Evolutionary conservation across 1,140 invertebrate genomes (phyloP), one percentile per base, ranked within the genome.

Genomic region (Philaenus spumarius): DNA sequence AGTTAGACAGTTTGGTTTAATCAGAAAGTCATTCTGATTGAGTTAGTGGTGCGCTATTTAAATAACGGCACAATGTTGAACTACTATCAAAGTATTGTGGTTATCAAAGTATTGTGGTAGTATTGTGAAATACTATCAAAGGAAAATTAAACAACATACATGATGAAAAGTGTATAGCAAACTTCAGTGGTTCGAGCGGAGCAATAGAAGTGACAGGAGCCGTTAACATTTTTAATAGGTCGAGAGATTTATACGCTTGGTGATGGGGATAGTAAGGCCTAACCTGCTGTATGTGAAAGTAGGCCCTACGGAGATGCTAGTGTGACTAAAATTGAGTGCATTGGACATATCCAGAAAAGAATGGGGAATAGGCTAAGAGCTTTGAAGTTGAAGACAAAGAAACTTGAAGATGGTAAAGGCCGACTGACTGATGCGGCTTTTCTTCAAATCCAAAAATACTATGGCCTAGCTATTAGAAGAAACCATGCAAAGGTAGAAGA

Each of bases 401-500:
- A 22, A 61, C 52, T 64, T 43, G 23, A 17, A 52, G 5, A 52
- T 46, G 43, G 60, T 45, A 60, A 47, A 57, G 23, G 20, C 6
- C 34, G 26, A 17, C 39, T 62, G 45, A 59, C 39, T 37, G 51
- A 50, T 53, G 54, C 17, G 42, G 19, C 26, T 39, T 60, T 62
- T 56, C 20, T 48, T 22, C 47, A 50, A 43, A 40, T 60, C 9
- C 42, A 47, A 47, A 51, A 15, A 62, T 62, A n/a, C n/a, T n/a
- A n/a, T n/a, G n/a, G n/a, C n/a, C n/a, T n/a, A n/a, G n/a, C n/a
- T n/a, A n/a, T n/a, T 55, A 37, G 62, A 30, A 50, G 55, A 48
- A 35, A 63, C 23, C 50, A 42, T 4, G 48, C 56, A 37, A 58
- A 46, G 15, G 42, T 60, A 17, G 52, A 60, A 24, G 51, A 62